Base-by-base conservation (phyloP, 2,113 vertebrate species). In the Nycticryphes semicollaris region DNA sequence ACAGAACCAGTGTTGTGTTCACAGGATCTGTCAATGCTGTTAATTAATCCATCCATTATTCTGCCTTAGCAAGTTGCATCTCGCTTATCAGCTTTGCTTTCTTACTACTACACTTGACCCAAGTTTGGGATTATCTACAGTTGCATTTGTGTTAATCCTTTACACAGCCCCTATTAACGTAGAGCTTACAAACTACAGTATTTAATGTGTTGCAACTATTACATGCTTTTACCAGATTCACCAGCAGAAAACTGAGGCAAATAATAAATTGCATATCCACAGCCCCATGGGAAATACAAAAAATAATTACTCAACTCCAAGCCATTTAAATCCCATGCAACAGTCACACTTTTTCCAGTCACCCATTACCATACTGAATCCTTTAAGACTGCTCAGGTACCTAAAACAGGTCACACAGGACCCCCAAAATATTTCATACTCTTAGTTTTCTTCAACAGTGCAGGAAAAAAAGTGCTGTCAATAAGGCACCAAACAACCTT, bases 121-220 rank as follows among this genome's bases (percentile, higher is more conserved):
- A 81, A 47, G 41, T 68, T 41, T 33, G 57, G 19, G 21, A 23
- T 69, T 25, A 37, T 3, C 13, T n/a, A 45, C 22, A 41, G 1
- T n/a, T 73, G 21, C 17, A 50, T 69, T 43, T 62, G 37, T 57
- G 28, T 22, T 76, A 21, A 30, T 45, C 62, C 35, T 87, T 87
- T 59, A 37, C 24, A 12, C 4, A 2, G 0, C 7, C 9, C 8
- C 57, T 45, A 3, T 16, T 33, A 56, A 47, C 3, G 5, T 1
- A 64, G 37, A 8, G 12, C 13, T 79, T 66, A n/a, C 7, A 47
- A 41, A 9, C 27, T 47, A 23, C 17, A 10, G 17, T 16, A 59
- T 5, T 68, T 23, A 13, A 33, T 17, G 9, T 24, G 9, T 23
- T 48, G 7, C 33, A 88, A 51, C 5, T 57, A 33, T 35, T 31